These are phyloP conservation scores for Montipora sp. DNA, from an alignment of 64 coral and sea anemone genomes.

Conservation along the genomic window DNA sequence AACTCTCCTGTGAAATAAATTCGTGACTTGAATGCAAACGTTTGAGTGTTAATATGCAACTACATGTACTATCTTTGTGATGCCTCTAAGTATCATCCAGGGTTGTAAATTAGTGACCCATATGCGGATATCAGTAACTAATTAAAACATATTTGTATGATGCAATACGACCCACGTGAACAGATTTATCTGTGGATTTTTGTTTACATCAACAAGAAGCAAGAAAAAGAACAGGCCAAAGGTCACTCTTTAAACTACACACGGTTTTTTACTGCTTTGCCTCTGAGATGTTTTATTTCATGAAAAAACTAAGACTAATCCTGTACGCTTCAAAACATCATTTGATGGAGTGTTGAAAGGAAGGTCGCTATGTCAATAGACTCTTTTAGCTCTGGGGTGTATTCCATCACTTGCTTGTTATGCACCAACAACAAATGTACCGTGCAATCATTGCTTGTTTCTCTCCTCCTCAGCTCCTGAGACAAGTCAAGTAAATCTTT, in stretches of 20 bases:
- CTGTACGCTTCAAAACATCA: too few species aligned
- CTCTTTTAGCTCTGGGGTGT: too few species aligned
- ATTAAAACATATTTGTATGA: not conserved
- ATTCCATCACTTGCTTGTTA: too few species aligned
- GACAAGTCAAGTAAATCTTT: too few species aligned
- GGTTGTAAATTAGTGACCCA: not conserved
- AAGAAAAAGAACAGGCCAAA: not conserved
- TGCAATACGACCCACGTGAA: slow-evolving; percentile 34
- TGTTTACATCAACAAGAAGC: not conserved
- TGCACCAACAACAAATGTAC: too few species aligned
- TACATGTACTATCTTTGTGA: not conserved
- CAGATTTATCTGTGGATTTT: not conserved
- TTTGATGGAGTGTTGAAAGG: not conserved
- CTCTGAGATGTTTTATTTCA: not conserved
- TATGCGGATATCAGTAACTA: not conserved
- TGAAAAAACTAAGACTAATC: not conserved
- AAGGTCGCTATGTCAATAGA: not conserved
- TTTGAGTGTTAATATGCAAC: not conserved
- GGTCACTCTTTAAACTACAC: not conserved
- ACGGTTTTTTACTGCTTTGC: not conserved
- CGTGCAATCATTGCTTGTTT: too few species aligned
- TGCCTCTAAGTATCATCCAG: not conserved
- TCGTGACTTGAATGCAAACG: not conserved
- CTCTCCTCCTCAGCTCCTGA: too few species aligned
- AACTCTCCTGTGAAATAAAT: not conserved